Percentiles rank a stretch among this genome's conserved stretches.
Evolutionary conservation across 2,113 vertebrate species (phyloP).

Genomic region (Casuarius casuarius): DNA sequence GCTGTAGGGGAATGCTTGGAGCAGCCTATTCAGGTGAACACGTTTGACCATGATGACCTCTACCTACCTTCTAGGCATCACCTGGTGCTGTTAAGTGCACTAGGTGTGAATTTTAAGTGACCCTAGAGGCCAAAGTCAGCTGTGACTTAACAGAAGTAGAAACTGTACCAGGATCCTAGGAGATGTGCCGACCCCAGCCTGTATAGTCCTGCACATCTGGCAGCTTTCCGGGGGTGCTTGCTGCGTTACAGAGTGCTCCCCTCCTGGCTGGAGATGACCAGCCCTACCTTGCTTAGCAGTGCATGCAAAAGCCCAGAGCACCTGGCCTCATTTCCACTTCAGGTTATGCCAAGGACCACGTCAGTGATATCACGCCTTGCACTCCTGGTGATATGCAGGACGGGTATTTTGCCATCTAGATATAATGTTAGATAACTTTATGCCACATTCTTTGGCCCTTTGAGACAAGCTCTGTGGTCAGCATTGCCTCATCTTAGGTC

Average conservation of each 20-base stretch:
- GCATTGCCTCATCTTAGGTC: not conserved
- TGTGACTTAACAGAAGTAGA: not conserved
- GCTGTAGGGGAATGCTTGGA: not conserved
- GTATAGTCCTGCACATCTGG: not conserved
- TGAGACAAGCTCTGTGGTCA: not conserved
- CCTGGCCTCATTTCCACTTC: not conserved
- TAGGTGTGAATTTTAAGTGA: rapidly evolving
- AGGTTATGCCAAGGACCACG: not conserved
- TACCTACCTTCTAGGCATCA: not conserved
- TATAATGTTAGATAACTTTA: not conserved
- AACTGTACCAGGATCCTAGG: not conserved
- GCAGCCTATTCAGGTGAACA: not conserved
- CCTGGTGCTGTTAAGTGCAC: not conserved
- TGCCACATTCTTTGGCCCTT: not conserved
- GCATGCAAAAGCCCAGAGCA: not conserved
- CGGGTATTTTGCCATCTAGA: too few species aligned
- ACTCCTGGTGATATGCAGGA: not conserved
- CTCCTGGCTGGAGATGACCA: too few species aligned
- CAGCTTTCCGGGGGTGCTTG: not conserved
- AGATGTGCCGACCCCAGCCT: not conserved
- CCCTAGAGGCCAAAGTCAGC: not conserved
- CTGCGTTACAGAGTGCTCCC: not conserved
- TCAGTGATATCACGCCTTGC: not conserved
- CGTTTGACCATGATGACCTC: not conserved
- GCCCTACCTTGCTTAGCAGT: not conserved